Evolutionary conservation across 2,113 vertebrate species (phyloP).

Genomic region (Callipepla californica): DNA sequence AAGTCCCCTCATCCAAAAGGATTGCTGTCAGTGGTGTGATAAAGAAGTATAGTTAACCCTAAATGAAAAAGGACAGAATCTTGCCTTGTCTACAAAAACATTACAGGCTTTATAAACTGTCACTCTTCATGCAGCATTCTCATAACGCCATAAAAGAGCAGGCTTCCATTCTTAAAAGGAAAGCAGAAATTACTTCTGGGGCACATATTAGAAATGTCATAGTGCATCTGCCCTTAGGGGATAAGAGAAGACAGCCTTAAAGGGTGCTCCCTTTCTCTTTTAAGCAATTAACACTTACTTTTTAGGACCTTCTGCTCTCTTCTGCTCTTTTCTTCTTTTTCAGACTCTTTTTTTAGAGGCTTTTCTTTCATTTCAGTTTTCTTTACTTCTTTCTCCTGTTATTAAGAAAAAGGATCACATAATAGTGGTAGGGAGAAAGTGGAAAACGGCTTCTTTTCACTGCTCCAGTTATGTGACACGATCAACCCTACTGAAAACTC

Average conservation of each 20-base stretch:
- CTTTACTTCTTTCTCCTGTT: slow-evolving; percentile 84
- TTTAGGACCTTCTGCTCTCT: slow-evolving; percentile 82
- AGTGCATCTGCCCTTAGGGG: background rate
- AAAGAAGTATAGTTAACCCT: background rate
- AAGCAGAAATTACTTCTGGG: background rate
- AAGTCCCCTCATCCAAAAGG: background rate
- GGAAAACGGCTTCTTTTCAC: background rate
- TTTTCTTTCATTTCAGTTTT: slow-evolving; percentile 88
- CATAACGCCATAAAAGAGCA: background rate
- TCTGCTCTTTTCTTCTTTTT: slow-evolving; percentile 85
- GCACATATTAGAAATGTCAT: background rate
- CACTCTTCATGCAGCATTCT: background rate
- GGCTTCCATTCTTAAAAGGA: background rate
- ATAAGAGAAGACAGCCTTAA: background rate
- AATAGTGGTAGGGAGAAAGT: background rate
- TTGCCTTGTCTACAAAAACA: background rate
- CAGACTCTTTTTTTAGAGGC: slow-evolving; percentile 82
- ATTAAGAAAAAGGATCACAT: slow-evolving; percentile 27
- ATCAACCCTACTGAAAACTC: background rate
- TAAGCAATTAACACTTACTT: slow-evolving; percentile 77
- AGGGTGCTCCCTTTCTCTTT: background rate
- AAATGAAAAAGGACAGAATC: background rate
- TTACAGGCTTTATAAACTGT: background rate
- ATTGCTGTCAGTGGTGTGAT: background rate
- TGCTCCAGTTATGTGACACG: background rate